Evolutionary conservation across 2,113 vertebrate species (phyloP), one percentile per base, ranked within the genome.

Genomic region (Geothlypis trichas): DNA sequence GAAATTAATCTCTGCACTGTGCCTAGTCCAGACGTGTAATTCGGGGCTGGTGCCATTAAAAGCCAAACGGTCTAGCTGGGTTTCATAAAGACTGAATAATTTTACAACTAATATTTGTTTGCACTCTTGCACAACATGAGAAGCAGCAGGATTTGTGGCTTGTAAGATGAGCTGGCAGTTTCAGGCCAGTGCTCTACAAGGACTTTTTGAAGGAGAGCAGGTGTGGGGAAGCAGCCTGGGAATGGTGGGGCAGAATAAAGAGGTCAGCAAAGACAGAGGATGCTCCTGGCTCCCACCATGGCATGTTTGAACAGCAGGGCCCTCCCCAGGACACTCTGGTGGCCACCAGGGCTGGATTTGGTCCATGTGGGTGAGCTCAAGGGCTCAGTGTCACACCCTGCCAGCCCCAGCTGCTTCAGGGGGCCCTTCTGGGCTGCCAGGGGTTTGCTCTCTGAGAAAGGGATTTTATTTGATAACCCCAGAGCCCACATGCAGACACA

Each of bases 1-100:
- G 84, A 90, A 91, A 97, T 95, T 77, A 30, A 90, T 93, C 91
- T 93, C 79, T 80, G 59, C 42, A 7, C 80, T 57, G 10, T 85
- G 66, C 88, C 82, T 91, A 52, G 67, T 69, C 75, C 85, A 89
- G 91, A 83, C 10, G 0, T 47, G 67, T 80, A 95, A 95, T 62
- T 91, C 42, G 3, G 71, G 75, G 63, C 59, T 74, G 81, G 41
- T 55, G 51, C 66, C 69, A 73, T 68, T 89, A 72, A 81, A 91
- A 79, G n/a, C 71, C 77, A 82, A 84, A 84, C 3, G 5, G 54
- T 46, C 81, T 47, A 30, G 58, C 35, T 89, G 58, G 35, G 49
- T 88, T 94, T 87, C 63, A 54, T 49, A 62, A 89, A 82, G 78
- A 65, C 51, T 18, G 35, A 47, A 88, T 86, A 13, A 72, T 77